Evolutionary conservation across 30 jellyfish, hydroid and myxozoan species (phyloP), one percentile per base, ranked within the genome.

Genomic region (Hydractinia echinata): DNA sequence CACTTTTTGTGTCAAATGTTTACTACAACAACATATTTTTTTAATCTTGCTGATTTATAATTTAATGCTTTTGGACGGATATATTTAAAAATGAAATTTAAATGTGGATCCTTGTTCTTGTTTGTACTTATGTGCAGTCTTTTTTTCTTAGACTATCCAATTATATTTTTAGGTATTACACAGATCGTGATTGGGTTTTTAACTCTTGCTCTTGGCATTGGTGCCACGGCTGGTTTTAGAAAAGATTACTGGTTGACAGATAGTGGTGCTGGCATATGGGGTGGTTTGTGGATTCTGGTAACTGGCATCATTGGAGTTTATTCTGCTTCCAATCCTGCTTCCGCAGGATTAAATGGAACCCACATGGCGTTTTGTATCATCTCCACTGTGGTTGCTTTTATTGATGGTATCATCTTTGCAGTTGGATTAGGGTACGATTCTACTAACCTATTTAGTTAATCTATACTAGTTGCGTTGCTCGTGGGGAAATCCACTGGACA

Each of bases 231-330:
- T 5, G 61, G 50, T 49, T n/a, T 51, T 49, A 74, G 4, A 11
- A 50, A 53, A 5, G 21, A 49, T 7, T n/a, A 18, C 50, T 74
- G 83, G 83, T 7, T 58, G 54, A 58, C 69, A 21, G 54, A 49
- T 5, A 30, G 14, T 50, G 83, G 83, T 6, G 83, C 72, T 8
- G 83, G 83, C 4, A 74, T 74, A 30, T 74, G 83, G 86, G 79
- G 79, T 20, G 86, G 86, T 50, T 10, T 48, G 21, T 74, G 83
- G 83, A 74, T 74, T 18, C 0, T 3, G 1, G 21, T 74, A 18
- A 48, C 83, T 16, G 83, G 83, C 7, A 48, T 74, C 66, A 4
- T 74, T 9, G 83, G 83, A 10, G 66, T 74, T 15, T 48, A 48
- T 11, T 74, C 66, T 48, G 8, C 67, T 5, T 53, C 67, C 13